Base-by-base conservation (phyloP, 2,888 invertebrate species). In the Drosophila mayaguana region DNA sequence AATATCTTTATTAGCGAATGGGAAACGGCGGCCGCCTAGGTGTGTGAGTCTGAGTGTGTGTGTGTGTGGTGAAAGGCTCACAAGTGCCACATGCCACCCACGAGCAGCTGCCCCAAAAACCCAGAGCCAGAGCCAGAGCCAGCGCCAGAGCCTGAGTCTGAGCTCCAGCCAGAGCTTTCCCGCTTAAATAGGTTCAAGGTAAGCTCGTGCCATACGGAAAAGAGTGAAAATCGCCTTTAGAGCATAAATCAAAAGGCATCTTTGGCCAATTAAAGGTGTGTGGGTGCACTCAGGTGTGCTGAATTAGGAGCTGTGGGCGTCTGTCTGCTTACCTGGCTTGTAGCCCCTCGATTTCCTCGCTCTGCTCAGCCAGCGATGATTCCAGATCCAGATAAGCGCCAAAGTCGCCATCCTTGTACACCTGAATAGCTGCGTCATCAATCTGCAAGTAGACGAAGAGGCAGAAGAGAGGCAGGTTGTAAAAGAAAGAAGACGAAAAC, bases 351-450 rank as follows among this genome's bases (percentile, higher is more conserved):
- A 99, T 96, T 92, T 99, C 99, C 92, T 99, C 99, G 80, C 97
- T 96, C 93, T 99, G 99, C 93, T 99, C 99, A 88, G 96, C 97
- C 89, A 99, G 95, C 70, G 98, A 97, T 63, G 98, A 97, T 93
- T 99, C 99, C 93, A 98, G 95, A 94, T 99, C 99, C 94, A 99
- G 94, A 94, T 99, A 99, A 63, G 98, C 96, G 60, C 98, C 98
- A 93, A 97, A 98, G 94, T 99, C 99, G 71, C 98, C 98, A 94
- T 98, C 98, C 94, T 96, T 97, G 94, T 98, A 99, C 78, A 99
- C 95, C 94, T 99, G 99, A 76, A 99, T 95, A 34, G 98, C 97
- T 72, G 98, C 97, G 94, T 99, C 99, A 92, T 99, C 99, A 94
- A 99, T 94, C 99, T 99, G 77, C 48, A 78, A 63, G 28, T 28